Base-by-base conservation (phyloP, 1,140 invertebrate species). In the Megalonaias nervosa region DNA sequence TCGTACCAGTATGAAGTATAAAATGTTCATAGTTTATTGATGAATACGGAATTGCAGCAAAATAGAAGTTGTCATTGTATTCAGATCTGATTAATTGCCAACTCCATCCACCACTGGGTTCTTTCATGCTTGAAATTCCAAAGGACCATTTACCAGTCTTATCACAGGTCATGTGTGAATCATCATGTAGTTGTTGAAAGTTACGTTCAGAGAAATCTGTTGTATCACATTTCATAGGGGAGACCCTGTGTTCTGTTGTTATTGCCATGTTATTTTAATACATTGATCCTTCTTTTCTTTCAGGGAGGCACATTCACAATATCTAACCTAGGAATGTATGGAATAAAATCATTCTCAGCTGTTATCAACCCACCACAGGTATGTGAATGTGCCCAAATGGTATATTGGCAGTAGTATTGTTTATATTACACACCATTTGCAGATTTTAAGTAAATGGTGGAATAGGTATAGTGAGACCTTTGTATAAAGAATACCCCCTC, bases 291-390 rank as follows among this genome's bases (percentile, higher is more conserved):
- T 74, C 59, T 58, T 71, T 74, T 72, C 69, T 79, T 90, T 60
- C 84, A 94, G 93, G 94, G 94, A 67, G 94, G 94, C 21, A 95
- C 94, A n/a, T 94, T 95, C 84, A 94, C 94, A 5, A 94, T 99
- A 11, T 99, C 98, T 0, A 99, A 99, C 92, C 92, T 99, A 73
- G 98, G 98, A 86, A 99, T 99, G 98, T 99, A 96, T 91, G 97
- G 97, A 89, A 92, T 94, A n/a, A 93, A 93, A 75, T 91, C 93
- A 81, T 94, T 94, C 86, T 91, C 93, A 55, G 94, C 94, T 38
- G 93, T 94, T 21, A 94, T 94, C 60, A 94, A 94, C 87, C 94
- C 94, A 70, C 94, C 94, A 19, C 94, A 94, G 89, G 90, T 90
- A 60, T 83, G 74, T 71, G 69, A 67, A 60, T 71, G 70, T 19